Evolutionary conservation across 1,140 invertebrate species (phyloP).

Genomic region (Solenopsis invicta): DNA sequence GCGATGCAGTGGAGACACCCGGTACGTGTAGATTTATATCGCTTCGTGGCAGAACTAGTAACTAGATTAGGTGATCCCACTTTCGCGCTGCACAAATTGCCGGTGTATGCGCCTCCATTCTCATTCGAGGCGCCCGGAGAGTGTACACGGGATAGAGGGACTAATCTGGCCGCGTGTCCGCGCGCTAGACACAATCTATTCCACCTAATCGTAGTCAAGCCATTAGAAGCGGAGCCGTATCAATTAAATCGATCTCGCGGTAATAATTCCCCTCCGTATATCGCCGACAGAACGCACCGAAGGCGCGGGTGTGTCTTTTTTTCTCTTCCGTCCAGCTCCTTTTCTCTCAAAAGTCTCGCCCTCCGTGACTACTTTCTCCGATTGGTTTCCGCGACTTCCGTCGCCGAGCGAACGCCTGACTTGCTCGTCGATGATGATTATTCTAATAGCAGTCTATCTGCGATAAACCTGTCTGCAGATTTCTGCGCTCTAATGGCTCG

Average conservation of each 20-base stretch:
- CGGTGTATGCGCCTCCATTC: conserved; percentile 55
- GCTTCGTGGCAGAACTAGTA: conserved; percentile 54
- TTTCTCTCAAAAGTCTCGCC: not conserved
- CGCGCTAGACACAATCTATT: conserved; percentile 67
- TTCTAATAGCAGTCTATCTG: conserved; percentile 42
- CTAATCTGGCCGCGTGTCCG: conserved; percentile 65
- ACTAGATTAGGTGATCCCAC: conserved; percentile 73
- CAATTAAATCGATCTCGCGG: conserved; percentile 70
- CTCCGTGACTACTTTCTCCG: conserved; percentile 25
- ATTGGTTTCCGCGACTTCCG: conserved; percentile 15
- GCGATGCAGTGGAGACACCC: conserved; percentile 3
- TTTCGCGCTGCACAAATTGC: conserved; percentile 72
- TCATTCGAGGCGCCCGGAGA: conserved; percentile 56
- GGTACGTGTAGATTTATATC: conserved; percentile 59
- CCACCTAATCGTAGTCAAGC: conserved; percentile 61
- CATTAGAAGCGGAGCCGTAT: conserved; percentile 68
- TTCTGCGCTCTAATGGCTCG: conserved; percentile 4
- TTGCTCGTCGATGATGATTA: conserved; percentile 24
- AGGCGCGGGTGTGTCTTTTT: not conserved
- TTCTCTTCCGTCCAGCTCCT: not conserved
- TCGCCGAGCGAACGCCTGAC: not conserved
- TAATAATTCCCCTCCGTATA: conserved; percentile 15
- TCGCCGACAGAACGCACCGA: not conserved
- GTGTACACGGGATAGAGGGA: conserved; percentile 49
- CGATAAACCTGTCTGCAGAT: conserved; percentile 43